Evolutionary conservation across 2,797 vertebrate species (phyloP), one percentile per base, ranked within the genome.

Genomic region (Diceros bicornis): DNA sequence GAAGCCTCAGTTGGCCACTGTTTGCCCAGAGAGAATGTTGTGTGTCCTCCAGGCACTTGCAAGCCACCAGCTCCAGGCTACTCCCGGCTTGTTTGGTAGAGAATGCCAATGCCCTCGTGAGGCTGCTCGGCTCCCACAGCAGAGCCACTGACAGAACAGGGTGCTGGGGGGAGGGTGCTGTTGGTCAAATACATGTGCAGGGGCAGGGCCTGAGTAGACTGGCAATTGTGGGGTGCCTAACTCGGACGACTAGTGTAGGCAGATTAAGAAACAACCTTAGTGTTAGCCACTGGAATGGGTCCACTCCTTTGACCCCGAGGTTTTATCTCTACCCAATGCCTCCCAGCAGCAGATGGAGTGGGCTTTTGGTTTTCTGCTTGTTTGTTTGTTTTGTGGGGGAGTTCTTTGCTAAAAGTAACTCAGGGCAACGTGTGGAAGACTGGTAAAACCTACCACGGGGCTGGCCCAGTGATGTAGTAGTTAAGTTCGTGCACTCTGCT

Each of bases 141-240:
- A 32, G 64, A 72, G 34, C 23, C 1, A 34, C 52, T 64, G 61
- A 32, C 13, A 29, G 69, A 34, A 77, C 23, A 62, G 32, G 17
- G 23, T 44, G 10, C 29, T 0, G 0, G 18, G 66, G 12, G 6
- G 14, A 61, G 21, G 21, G 32, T 12, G 16, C 62, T 59, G 5
- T 32, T 52, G 59, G 41, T 44, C 17, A 37, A 71, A 75, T 14
- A 17, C 25, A 32, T 3, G 1, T 20, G 37, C 47, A 68, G 6
- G 17, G 23, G 47, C 55, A 1, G n/a, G 7, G 41, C 27, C n/a
- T 34, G 27, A 81, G 47, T 44, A 23, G 62, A 44, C 23, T 59
- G 41, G 25, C 3, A 6, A 44, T 1, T 71, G 0, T 25, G 50
- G 34, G 57, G 6, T 71, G 27, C 82, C 72, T 85, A 10, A 18